These are phyloP conservation scores for Engraulis encrasicolus DNA, from an alignment of 2,113 vertebrate species.

Conservation along the genomic window DNA sequence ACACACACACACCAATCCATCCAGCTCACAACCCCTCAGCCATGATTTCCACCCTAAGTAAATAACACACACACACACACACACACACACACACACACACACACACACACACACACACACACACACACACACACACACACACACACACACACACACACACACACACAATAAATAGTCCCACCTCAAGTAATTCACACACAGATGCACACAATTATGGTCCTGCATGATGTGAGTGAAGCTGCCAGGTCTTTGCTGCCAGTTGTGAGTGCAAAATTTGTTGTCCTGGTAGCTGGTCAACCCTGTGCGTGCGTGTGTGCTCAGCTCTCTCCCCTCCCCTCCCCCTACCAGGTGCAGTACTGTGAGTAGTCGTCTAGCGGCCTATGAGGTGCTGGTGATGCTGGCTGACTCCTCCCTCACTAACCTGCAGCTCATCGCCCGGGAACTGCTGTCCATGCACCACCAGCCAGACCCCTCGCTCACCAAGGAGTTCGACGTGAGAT, in stretches of 20 bases:
- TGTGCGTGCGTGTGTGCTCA: neutral
- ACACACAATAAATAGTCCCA: too few relatives aligned
- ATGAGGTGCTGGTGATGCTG: conserved; percentile 97
- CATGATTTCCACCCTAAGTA: conserved; percentile 99
- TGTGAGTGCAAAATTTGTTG: neutral
- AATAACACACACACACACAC: conserved; percentile 37
- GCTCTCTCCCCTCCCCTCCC: conserved; percentile 35
- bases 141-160: neutral
- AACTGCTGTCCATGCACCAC: conserved; percentile 97
- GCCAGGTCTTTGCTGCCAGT: too few relatives aligned
- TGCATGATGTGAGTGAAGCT: too few relatives aligned
- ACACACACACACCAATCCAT: too few relatives aligned
- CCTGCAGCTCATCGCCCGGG: conserved; percentile 90
- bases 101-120: neutral
- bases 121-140: neutral
- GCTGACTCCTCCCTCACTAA: conserved; percentile 95
- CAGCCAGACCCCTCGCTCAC: conserved; percentile 93
- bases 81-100: neutral
- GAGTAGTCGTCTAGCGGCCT: conserved; percentile 93
- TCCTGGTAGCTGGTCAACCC: neutral
- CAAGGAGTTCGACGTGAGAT: conserved; percentile 96
- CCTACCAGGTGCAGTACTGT: conserved; percentile 89
- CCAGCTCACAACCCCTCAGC: conserved; percentile 86
- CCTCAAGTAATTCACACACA: too few relatives aligned
- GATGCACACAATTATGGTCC: neutral